Evolutionary conservation across 1,140 invertebrate species (phyloP).

Genomic region (Nephila pilipes): DNA sequence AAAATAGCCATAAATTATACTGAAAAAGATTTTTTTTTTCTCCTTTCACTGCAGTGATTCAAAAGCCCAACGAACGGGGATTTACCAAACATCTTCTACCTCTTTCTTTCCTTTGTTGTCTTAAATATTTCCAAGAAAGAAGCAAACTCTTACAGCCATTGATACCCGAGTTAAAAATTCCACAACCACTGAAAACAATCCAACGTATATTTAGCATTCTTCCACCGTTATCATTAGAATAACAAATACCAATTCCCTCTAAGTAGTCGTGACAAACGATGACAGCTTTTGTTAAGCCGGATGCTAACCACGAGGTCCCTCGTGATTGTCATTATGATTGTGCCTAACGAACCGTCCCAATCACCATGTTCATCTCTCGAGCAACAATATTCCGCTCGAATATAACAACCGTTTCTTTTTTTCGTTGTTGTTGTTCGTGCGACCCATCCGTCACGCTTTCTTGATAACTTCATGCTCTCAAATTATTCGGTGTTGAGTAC

Average conservation of each 20-base stretch:
- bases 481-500: conserved; percentile 20
- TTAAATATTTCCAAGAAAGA: no score
- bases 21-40: no score
- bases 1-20: no score
- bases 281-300: conserved; percentile 3
- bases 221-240: background rate
- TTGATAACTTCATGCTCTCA: background rate
- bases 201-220: background rate
- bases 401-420: background rate
- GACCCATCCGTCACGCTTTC: conserved; percentile 13
- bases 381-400: background rate
- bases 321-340: conserved; percentile 40
- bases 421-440: background rate
- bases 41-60: no score
- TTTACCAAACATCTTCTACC: no score
- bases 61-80: no score
- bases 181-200: background rate
- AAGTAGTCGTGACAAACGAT: conserved; percentile 45
- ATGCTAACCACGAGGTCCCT: conserved; percentile 13
- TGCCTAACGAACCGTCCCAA: conserved; percentile 48
- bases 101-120: no score
- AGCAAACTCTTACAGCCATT: no score
- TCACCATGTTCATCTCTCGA: conserved; percentile 35
- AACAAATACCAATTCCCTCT: conserved; percentile 1
- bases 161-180: background rate